A percentile compares a stretch with the other conserved stretches of the same genome.
Conservation (phyloP, 1,140 invertebrate genomes). For the Drosophila pandora region DNA sequence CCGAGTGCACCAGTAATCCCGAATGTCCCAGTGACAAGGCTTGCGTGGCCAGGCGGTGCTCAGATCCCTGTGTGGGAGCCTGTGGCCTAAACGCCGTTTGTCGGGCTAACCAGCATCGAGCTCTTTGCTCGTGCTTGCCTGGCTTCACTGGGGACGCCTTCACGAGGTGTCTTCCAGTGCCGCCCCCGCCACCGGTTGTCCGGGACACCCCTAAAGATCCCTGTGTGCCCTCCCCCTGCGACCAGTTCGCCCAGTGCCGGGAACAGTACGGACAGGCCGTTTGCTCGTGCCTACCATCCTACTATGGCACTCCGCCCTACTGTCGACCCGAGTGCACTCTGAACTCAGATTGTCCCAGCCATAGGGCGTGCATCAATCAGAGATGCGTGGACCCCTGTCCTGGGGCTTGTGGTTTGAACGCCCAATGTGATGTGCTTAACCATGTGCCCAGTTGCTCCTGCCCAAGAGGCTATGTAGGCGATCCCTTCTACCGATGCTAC, state of each 20-base stretch:
- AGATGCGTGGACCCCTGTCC: conserved; percentile 92
- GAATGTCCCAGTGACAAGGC: conserved; percentile 92
- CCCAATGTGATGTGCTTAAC: conserved; percentile 90
- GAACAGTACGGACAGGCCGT: conserved; percentile 86
- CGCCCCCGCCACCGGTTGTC: conserved; percentile 83
- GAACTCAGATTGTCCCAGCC: conserved; percentile 89
- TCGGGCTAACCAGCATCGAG: conserved; percentile 90
- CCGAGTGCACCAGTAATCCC: conserved; percentile 93
- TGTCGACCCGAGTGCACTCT: conserved; percentile 89
- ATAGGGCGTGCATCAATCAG: conserved; percentile 90
- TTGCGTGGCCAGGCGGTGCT: conserved; percentile 91
- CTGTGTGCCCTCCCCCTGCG: conserved; percentile 91
- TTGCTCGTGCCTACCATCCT: conserved; percentile 88
- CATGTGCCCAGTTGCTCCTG: conserved; percentile 91
- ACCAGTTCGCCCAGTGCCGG: conserved; percentile 85
- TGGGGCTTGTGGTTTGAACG: conserved; percentile 91
- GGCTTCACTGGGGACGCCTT: conserved; percentile 92
- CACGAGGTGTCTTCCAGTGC: conserved; percentile 87
- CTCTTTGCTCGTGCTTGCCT: conserved; percentile 90
- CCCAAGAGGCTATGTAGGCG: conserved; percentile 86
- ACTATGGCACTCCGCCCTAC: conserved; percentile 89
- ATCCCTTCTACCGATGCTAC: conserved; percentile 87
- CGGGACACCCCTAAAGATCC: conserved; percentile 82
- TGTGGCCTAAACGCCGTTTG: conserved; percentile 94
- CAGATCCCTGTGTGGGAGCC: conserved; percentile 90